These are phyloP conservation scores for Anas platyrhynchos DNA, from an alignment of 2,113 vertebrate species.

Conservation along the genomic window DNA sequence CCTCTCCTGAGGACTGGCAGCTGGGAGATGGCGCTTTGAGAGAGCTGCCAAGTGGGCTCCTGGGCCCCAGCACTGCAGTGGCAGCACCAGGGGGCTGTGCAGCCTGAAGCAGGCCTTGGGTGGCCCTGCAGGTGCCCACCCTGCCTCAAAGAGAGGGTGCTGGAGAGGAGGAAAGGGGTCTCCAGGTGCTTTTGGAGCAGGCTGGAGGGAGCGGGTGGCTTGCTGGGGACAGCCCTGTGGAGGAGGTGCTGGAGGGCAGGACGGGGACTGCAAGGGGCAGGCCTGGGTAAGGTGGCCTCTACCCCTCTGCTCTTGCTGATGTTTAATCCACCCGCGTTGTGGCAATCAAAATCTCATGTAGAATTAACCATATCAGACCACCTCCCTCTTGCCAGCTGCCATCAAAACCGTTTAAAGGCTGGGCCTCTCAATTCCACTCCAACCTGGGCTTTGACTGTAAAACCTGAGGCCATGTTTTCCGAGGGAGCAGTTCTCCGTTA, in stretches of 20 bases:
- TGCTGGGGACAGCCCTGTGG: background rate
- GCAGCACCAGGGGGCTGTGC: fast-evolving
- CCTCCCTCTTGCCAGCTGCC: background rate
- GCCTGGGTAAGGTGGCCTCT: too few relatives aligned
- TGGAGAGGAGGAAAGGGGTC: background rate
- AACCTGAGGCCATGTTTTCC: background rate
- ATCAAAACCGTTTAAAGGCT: too few relatives aligned
- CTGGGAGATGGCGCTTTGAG: background rate
- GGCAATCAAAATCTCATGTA: background rate
- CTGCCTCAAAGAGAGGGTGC: background rate
- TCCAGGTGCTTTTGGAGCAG: background rate
- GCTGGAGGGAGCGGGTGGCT: background rate
- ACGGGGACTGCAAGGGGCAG: background rate
- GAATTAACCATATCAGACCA: background rate
- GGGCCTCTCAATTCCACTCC: too few relatives aligned
- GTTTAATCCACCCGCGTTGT: background rate
- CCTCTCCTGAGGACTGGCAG: background rate
- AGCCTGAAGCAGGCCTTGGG: background rate
- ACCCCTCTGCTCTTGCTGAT: background rate
- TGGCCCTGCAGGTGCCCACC: fast-evolving
- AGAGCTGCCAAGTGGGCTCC: background rate
- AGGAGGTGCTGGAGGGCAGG: background rate
- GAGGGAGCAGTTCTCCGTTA: background rate
- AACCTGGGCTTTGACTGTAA: too few relatives aligned
- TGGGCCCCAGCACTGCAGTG: fast-evolving